Base-by-base conservation (phyloP, 2,113 vertebrate genomes). In the Barbus barbus region DNA sequence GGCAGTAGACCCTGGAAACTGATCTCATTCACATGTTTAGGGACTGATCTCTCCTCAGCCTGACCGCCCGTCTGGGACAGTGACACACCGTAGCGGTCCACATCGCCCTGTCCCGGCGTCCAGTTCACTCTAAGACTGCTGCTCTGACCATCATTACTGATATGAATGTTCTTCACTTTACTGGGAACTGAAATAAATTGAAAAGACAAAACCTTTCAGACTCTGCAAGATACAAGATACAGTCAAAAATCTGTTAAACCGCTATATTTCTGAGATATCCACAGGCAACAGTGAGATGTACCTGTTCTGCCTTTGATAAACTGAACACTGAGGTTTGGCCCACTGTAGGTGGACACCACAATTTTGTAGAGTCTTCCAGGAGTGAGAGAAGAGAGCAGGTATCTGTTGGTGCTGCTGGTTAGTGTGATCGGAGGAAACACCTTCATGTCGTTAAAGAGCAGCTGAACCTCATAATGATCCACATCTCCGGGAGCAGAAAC, bases 381-480 rank as follows among this genome's bases (percentile, higher is more conserved):
- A 1, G 96, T 98, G 80, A 99, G 95, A 3, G 97, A 96, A 13
- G 95, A 95, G 84, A 99, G 96, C 75, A 89, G 79, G 51, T 94
- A 97, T 79, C 94, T 92, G 0, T 90, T 89, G 3, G 94, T 90
- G 0, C 92, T 92, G 80, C 95, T 96, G 87, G 94, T 93, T 87
- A 99, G 94, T 9, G 96, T 96, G 90, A 97, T 92, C 9, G 97
- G 95, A 41, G 97, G 97, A 83, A 99, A 96, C 85, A 98, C 96
- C 93, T 97, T 98, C 95, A 98, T 96, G 85, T 99, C 98, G 26
- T 95, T 98, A 93, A 96, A 99, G 44, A 98, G 95, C 53, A 99
- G 94, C 89, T 98, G 97, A 71, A 98, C 94, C 89, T 98, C 97
- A 2, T 99, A 99, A 89, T 97, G 97, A 90, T 99, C 98, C 41